A percentile compares a stretch with the other conserved stretches of the same genome.
Conservation (phyloP, 2,113 vertebrate species). For the Dermatemys mawii region DNA sequence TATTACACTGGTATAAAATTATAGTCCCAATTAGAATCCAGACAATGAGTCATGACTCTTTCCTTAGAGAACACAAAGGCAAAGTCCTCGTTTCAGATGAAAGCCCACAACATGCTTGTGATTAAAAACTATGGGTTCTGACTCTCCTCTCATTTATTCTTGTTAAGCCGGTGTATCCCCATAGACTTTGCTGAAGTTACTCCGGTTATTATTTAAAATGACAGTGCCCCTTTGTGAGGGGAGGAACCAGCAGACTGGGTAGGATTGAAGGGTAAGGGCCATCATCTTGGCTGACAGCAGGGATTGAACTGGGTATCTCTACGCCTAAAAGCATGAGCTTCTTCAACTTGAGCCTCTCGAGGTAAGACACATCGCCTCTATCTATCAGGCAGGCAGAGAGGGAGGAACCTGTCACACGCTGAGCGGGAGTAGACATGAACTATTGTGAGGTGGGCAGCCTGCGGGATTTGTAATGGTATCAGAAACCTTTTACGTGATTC, state of each 20-base stretch:
- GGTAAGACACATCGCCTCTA: neutral
- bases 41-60: neutral
- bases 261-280: neutral
- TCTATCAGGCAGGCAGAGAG: neutral
- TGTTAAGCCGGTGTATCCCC: neutral
- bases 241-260: neutral
- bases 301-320: neutral
- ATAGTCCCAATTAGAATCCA: neutral
- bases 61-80: neutral
- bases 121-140: neutral
- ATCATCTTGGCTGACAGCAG: neutral
- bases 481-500: neutral
- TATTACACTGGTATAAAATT: neutral
- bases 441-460: neutral
- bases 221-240: fast-evolving
- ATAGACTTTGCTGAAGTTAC: neutral
- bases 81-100: neutral
- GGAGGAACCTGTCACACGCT: neutral
- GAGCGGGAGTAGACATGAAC: neutral
- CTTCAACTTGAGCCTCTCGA: neutral
- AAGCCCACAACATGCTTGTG: neutral
- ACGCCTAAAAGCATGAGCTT: neutral
- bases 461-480: neutral
- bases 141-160: neutral
- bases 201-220: neutral